Evolutionary conservation across 2,888 invertebrate genomes (phyloP).

Genomic region (Lasioglossum zephyrum): DNA sequence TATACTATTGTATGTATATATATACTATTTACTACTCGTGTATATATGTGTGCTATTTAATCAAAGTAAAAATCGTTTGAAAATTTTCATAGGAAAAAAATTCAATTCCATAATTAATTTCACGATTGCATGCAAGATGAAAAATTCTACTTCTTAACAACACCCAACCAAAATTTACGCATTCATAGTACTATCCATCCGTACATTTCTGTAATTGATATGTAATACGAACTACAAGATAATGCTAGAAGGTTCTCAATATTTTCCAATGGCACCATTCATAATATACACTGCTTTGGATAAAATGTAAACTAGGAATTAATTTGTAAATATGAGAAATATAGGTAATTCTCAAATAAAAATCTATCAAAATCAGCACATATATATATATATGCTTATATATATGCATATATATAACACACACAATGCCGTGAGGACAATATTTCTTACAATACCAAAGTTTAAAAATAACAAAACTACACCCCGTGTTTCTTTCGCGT

Average conservation of each 20-base stretch:
- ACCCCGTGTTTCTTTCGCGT: constrained; percentile 19
- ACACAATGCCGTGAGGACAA: constrained; percentile 33
- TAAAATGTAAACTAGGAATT: constrained; percentile 48
- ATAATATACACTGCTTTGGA: constrained; percentile 61
- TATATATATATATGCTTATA: neutral
- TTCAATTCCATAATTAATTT: neutral
- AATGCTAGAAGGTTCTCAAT: constrained; percentile 75
- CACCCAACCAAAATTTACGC: constrained; percentile 44
- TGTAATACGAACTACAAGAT: constrained; percentile 71
- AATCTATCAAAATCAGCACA: constrained; percentile 33
- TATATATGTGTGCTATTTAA: constrained; percentile 5
- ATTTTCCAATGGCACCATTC: constrained; percentile 69
- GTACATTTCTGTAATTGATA: constrained; percentile 69
- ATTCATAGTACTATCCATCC: constrained; percentile 75
- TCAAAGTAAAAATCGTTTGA: neutral
- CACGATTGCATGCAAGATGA: neutral
- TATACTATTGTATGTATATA: neutral
- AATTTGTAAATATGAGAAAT: constrained; percentile 46
- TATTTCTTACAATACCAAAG: constrained; percentile 41
- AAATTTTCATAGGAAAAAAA: neutral
- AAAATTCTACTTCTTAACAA: constrained; percentile 10
- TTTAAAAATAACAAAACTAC: constrained; percentile 43
- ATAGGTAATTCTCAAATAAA: constrained; percentile 48
- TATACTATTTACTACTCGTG: neutral
- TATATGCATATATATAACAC: constrained; percentile 22